Evolutionary conservation across 2,113 vertebrate species (phyloP).

Genomic region (Seriola aureovittata): DNA sequence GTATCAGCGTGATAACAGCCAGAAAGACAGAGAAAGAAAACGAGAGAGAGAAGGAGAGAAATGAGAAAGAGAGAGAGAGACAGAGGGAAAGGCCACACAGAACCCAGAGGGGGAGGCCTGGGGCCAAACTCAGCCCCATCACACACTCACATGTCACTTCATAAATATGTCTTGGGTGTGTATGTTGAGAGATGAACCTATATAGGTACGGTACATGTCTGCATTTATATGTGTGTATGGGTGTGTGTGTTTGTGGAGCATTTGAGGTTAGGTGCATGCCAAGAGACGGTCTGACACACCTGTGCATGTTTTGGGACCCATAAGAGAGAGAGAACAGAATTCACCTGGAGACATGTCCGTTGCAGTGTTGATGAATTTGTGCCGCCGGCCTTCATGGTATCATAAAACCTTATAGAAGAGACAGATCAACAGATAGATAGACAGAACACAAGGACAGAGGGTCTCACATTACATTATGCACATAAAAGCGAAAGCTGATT

Average conservation of each 20-base stretch:
- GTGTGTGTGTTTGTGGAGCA: constrained; percentile 23
- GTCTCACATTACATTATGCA: neutral
- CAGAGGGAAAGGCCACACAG: constrained; percentile 52
- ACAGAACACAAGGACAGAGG: neutral
- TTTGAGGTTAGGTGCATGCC: constrained; percentile 23
- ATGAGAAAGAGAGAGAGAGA: constrained; percentile 40
- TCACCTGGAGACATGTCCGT: constrained; percentile 70
- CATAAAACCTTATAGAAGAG: constrained; percentile 26
- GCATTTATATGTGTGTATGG: constrained; percentile 11
- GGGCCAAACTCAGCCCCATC: constrained; percentile 68
- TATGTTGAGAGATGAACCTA: constrained; percentile 55
- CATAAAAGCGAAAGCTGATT: neutral
- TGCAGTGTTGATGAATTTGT: constrained; percentile 52
- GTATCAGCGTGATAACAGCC: constrained; percentile 86
- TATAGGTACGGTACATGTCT: constrained; percentile 27
- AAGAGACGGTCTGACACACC: constrained; percentile 67
- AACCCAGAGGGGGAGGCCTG: constrained; percentile 67
- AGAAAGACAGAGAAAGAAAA: constrained; percentile 77
- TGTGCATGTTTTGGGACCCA: constrained; percentile 47
- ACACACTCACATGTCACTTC: constrained; percentile 58
- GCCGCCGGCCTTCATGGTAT: constrained; percentile 37
- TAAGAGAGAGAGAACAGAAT: constrained; percentile 59
- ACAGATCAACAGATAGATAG: neutral
- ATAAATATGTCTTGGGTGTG: constrained; percentile 73
- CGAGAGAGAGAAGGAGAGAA: constrained; percentile 58